Conservation (phyloP, 1,140 invertebrate genomes). For the Lanistes nyassanus region DNA sequence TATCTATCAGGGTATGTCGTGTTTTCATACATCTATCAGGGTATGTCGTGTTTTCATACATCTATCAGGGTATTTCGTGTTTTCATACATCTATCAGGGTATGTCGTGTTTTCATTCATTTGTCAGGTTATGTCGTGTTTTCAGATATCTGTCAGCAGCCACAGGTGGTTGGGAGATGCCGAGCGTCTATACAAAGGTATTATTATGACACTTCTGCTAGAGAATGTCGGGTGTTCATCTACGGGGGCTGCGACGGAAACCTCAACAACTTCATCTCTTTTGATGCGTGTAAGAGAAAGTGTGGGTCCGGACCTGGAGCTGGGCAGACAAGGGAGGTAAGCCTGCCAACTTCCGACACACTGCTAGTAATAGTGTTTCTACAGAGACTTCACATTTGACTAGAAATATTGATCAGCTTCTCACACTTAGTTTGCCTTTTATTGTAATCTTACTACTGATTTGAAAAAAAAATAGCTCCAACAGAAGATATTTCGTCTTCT, state of each 20-base stretch:
- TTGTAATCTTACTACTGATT: no score
- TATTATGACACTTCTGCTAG: constrained; percentile 66
- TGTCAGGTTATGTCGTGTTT: constrained; percentile 4
- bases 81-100: not conserved
- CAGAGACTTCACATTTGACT: no score
- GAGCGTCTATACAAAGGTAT: constrained; percentile 62
- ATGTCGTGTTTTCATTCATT: not conserved
- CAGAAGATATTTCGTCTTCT: no score
- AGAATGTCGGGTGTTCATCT: constrained; percentile 70
- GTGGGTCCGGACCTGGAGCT: constrained; percentile 1
- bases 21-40: not conserved
- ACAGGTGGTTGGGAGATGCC: constrained; percentile 40
- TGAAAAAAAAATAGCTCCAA: no score
- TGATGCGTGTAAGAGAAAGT: constrained; percentile 40
- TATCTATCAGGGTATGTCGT: not conserved
- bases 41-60: not conserved
- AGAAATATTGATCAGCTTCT: no score
- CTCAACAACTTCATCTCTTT: constrained; percentile 70
- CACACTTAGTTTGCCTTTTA: no score
- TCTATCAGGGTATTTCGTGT: not conserved
- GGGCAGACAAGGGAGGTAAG: not conserved
- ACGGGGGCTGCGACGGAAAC: constrained; percentile 73
- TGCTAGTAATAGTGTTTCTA: no score
- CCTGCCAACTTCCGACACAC: no score
- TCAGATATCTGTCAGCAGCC: constrained; percentile 44